phyloP scores from a whole-genome alignment of 2,113 vertebrate species.

The Xenus cinereus region DNA sequence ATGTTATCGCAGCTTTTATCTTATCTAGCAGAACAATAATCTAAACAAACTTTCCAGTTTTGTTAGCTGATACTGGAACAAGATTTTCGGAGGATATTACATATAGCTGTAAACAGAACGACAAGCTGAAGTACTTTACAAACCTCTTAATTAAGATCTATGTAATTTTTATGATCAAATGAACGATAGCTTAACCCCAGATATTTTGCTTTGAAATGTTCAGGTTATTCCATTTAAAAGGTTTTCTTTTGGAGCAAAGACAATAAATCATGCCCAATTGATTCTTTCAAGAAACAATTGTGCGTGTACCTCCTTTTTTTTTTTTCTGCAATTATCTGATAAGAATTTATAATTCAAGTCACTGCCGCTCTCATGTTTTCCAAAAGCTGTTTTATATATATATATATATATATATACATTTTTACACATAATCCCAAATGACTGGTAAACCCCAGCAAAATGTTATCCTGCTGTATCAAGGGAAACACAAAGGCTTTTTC shows the following conservation, averaged over 20 bases:
- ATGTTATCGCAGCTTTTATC: slow-evolving; percentile 77
- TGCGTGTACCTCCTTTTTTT: background rate
- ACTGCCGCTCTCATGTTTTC: background rate
- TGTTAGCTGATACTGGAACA: slow-evolving; percentile 73
- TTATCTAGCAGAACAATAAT: slow-evolving; percentile 79
- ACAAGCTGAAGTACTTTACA: slow-evolving; percentile 71
- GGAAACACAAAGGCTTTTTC: background rate
- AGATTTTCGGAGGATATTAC: slow-evolving; percentile 71
- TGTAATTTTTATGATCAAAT: slow-evolving; percentile 65
- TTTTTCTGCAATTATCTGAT: background rate
- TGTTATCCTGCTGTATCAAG: background rate
- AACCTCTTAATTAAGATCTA: slow-evolving; percentile 71
- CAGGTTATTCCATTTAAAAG: slow-evolving; percentile 24
- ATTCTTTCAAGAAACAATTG: background rate
- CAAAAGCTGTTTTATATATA: background rate
- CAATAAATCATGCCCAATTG: background rate
- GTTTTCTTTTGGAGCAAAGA: background rate
- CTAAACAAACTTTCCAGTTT: slow-evolving; percentile 77
- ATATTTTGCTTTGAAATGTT: slow-evolving; percentile 7
- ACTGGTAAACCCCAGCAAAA: background rate
- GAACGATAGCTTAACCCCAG: slow-evolving; percentile 7
- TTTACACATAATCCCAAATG: background rate
- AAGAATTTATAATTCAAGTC: background rate
- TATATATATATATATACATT: background rate
- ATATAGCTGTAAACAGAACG: slow-evolving; percentile 69